phyloP scores from a whole-genome alignment of 2,113 vertebrate genomes.

The Seriola quinqueradiata region DNA sequence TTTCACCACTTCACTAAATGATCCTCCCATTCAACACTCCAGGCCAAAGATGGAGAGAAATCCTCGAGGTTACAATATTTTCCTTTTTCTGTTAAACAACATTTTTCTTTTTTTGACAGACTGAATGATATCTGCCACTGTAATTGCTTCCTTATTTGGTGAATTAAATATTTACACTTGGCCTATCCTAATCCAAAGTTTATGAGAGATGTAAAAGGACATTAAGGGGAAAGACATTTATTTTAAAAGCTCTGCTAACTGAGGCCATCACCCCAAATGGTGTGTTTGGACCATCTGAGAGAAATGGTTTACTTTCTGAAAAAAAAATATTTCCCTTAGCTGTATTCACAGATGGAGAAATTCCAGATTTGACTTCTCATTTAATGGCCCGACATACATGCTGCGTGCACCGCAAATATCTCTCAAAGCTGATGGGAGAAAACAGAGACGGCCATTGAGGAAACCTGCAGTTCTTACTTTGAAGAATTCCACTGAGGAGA shows the following conservation, averaged over 20 bases:
- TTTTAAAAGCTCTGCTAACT: constrained; percentile 77
- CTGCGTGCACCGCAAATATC: constrained; percentile 79
- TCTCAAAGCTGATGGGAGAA: constrained; percentile 79
- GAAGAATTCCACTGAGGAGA: constrained; percentile 79
- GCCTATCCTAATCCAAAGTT: constrained; percentile 73
- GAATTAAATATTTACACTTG: constrained; percentile 77
- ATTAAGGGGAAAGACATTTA: constrained; percentile 74
- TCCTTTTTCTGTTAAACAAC: constrained; percentile 66
- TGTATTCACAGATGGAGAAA: constrained; percentile 77
- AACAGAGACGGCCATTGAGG: constrained; percentile 84
- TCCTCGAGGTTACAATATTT: constrained; percentile 58
- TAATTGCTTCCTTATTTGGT: constrained; percentile 80
- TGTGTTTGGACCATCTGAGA: constrained; percentile 74
- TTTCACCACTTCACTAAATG: constrained; percentile 74
- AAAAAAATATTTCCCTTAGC: constrained; percentile 71
- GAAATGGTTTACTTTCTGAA: constrained; percentile 74
- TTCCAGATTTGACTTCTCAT: constrained; percentile 80
- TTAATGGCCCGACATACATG: constrained; percentile 80
- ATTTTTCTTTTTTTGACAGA: constrained; percentile 62
- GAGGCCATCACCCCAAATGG: constrained; percentile 74
- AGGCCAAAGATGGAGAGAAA: constrained; percentile 67
- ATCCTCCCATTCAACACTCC: constrained; percentile 55
- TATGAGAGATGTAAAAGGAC: constrained; percentile 71
- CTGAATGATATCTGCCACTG: constrained; percentile 71
- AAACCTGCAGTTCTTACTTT: constrained; percentile 82